Conservation (phyloP, 2,888 invertebrate genomes). For the Crioceris asparagi region DNA sequence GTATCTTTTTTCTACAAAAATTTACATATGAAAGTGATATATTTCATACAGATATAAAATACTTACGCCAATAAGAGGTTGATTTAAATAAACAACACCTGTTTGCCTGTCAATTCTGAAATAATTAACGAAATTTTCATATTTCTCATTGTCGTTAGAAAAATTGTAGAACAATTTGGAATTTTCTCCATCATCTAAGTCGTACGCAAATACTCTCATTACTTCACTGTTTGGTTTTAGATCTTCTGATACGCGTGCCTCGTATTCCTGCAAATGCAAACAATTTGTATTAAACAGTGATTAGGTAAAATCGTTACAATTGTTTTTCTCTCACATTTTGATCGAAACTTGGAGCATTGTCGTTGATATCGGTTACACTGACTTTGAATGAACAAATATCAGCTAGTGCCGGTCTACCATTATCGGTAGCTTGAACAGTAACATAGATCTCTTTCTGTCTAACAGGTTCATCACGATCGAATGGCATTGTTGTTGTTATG, state of each 20-base stretch:
- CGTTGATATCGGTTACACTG: constrained; percentile 84
- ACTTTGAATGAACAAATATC: constrained; percentile 92
- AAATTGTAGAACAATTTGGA: constrained; percentile 68
- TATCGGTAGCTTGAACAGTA: constrained; percentile 86
- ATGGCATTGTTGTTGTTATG: constrained; percentile 63
- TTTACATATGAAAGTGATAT: constrained; percentile 5
- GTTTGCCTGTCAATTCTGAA: constrained; percentile 74
- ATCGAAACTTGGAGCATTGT: constrained; percentile 75
- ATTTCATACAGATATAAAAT: too few relatives aligned
- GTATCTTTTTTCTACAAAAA: constrained; percentile 47
- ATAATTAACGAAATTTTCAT: constrained; percentile 47
- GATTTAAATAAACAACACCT: constrained; percentile 56
- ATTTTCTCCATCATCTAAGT: constrained; percentile 86
- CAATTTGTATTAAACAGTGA: not conserved
- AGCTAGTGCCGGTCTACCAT: constrained; percentile 80
- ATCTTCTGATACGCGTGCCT: constrained; percentile 76
- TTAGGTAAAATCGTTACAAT: not conserved
- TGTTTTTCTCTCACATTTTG: constrained; percentile 53
- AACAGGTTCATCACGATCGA: constrained; percentile 85
- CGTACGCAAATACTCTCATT: constrained; percentile 85
- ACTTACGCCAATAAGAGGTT: constrained; percentile 26
- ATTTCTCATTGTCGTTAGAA: constrained; percentile 39
- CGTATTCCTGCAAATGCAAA: constrained; percentile 43
- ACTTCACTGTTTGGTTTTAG: constrained; percentile 60
- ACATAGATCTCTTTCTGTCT: constrained; percentile 74